phyloP scores from a whole-genome alignment of 2,113 vertebrate genomes.

The Rousettus leschenaultii region DNA sequence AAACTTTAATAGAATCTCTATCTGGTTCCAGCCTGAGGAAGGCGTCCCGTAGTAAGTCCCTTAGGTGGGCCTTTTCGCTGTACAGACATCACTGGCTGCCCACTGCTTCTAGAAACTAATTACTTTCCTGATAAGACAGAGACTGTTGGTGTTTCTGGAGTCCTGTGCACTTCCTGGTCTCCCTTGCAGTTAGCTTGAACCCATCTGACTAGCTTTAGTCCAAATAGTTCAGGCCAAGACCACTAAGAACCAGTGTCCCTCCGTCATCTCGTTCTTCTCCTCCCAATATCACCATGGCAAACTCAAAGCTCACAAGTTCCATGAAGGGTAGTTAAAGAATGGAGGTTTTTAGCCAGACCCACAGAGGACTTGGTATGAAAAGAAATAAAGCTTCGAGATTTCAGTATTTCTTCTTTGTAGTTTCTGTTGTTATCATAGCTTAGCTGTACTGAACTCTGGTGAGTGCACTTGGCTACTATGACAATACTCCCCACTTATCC shows the following conservation, averaged over 20 bases:
- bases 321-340: background rate
- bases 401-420: background rate
- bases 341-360: background rate
- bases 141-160: too few relatives aligned
- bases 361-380: background rate
- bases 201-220: background rate
- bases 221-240: background rate
- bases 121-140: background rate
- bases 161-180: too few relatives aligned
- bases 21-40: background rate
- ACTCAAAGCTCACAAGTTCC: background rate
- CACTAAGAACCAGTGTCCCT: background rate
- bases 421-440: background rate
- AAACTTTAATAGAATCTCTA: background rate
- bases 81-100: background rate
- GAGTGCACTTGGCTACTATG: background rate
- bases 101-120: background rate
- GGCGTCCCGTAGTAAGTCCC: background rate
- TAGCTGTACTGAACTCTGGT: background rate
- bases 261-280: background rate
- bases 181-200: background rate
- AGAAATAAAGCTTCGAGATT: background rate
- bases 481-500: background rate
- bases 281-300: background rate
- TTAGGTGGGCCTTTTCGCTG: background rate